A percentile compares a stretch with the other conserved stretches of the same genome.
These are phyloP conservation scores for Eleginops maclovinus DNA, from an alignment of 2,113 vertebrate species.

Conservation along the genomic window DNA sequence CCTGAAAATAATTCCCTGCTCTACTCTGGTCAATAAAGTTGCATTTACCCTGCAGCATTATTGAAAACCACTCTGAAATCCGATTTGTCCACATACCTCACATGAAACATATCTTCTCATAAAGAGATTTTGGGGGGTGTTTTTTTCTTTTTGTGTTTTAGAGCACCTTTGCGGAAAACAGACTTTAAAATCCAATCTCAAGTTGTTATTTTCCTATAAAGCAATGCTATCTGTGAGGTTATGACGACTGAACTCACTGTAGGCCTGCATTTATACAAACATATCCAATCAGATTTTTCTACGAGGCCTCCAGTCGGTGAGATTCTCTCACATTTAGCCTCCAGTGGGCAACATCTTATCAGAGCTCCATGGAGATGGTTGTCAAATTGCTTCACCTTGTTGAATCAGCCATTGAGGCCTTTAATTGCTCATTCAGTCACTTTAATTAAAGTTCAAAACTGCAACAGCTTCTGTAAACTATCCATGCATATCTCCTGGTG, in stretches of 20 bases:
- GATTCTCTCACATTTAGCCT: constrained; percentile 31
- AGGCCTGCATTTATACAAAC: constrained; percentile 14
- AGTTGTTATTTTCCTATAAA: constrained; percentile 25
- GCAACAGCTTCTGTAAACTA: constrained; percentile 55
- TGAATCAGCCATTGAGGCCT: constrained; percentile 49
- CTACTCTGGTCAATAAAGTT: constrained; percentile 61
- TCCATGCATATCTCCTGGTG: constrained; percentile 43
- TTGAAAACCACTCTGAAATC: constrained; percentile 56
- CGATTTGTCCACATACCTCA: constrained; percentile 45
- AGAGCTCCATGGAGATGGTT: constrained; percentile 16
- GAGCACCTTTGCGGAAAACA: constrained; percentile 5
- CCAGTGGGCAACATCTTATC: constrained; percentile 42
- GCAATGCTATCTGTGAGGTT: not conserved
- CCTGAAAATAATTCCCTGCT: constrained; percentile 44
- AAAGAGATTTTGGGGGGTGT: constrained; percentile 22
- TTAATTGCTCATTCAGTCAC: constrained; percentile 72
- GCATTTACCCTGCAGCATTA: constrained; percentile 53
- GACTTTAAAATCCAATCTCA: constrained; percentile 21
- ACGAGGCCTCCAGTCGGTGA: not conserved
- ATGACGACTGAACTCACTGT: constrained; percentile 8
- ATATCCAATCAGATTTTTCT: not conserved
- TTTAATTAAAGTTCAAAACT: constrained; percentile 75
- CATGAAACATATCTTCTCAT: constrained; percentile 48
- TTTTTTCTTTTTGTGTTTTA: not conserved
- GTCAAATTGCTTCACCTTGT: constrained; percentile 49